phyloP scores from a whole-genome alignment of 1,140 invertebrate genomes.

The Armadillidium nasatum region DNA sequence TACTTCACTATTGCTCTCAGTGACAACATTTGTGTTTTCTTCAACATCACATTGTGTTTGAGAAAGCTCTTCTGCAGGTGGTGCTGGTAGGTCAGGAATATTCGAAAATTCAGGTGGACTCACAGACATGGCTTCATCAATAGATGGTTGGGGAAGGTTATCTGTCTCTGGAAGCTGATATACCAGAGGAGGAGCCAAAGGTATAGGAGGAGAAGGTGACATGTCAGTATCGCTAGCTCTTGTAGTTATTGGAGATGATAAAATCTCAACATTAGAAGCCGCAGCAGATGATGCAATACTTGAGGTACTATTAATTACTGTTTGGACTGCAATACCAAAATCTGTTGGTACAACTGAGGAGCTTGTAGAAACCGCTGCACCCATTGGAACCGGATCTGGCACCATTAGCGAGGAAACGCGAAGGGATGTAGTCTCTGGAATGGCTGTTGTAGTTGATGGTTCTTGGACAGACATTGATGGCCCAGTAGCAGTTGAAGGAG shows the following conservation, averaged over 20 bases:
- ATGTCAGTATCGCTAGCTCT: not conserved
- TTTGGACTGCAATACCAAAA: not conserved
- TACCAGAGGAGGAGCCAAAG: not conserved
- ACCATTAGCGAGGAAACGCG: slow-evolving; percentile 19
- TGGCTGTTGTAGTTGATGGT: not conserved
- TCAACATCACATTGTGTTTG: not conserved
- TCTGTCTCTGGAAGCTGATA: not conserved
- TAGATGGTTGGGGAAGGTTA: slow-evolving; percentile 13
- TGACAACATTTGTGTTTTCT: not conserved
- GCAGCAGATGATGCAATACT: slow-evolving; percentile 21
- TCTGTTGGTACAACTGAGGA: not conserved
- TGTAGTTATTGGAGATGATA: not conserved
- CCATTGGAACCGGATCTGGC: slow-evolving; percentile 21
- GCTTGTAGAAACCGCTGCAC: slow-evolving; percentile 24
- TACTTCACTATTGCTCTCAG: not conserved
- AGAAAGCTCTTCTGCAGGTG: not conserved
- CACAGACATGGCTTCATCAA: slow-evolving; percentile 31
- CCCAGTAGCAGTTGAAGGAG: slow-evolving; percentile 30
- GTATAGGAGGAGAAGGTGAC: not conserved
- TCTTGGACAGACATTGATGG: slow-evolving; percentile 30
- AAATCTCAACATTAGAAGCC: not conserved
- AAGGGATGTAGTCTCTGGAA: slow-evolving; percentile 1
- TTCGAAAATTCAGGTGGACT: slow-evolving; percentile 27
- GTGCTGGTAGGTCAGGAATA: not conserved
- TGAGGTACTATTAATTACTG: not conserved